Conservation (phyloP, 1,140 invertebrate species). For the Magallana ariakensis region DNA sequence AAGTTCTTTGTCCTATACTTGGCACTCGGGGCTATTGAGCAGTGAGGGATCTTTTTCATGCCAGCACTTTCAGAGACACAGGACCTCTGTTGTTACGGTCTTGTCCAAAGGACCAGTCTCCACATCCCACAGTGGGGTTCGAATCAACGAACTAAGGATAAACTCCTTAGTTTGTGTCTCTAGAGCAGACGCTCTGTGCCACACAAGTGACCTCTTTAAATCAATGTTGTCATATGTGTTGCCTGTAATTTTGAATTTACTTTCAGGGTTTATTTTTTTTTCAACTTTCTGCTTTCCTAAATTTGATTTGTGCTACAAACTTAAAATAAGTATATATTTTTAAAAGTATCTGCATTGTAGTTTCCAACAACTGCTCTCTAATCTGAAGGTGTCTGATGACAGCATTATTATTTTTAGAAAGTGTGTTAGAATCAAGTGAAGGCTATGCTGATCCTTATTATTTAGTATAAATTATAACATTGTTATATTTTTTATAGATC, state of each 20-base stretch:
- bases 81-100: neutral
- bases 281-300: constrained; percentile 2
- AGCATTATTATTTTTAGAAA: constrained; percentile 3
- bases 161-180: neutral
- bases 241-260: constrained; percentile 6
- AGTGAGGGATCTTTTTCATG: neutral
- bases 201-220: neutral
- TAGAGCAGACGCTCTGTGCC: neutral
- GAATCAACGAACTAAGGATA: neutral
- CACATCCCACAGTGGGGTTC: neutral
- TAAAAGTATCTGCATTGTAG: neutral
- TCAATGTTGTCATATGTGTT: neutral
- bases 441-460: neutral
- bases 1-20: neutral
- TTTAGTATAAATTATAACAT: constrained; percentile 17
- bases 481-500: constrained; percentile 12
- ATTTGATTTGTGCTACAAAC: neutral
- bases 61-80: neutral
- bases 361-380: neutral
- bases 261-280: neutral
- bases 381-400: constrained; percentile 4
- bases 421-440: neutral
- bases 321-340: constrained; percentile 17
- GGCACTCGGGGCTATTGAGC: neutral
- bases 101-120: constrained; percentile 7